Conservation (phyloP, 2,797 vertebrate species). For the Hypotaenidia okinawae region DNA sequence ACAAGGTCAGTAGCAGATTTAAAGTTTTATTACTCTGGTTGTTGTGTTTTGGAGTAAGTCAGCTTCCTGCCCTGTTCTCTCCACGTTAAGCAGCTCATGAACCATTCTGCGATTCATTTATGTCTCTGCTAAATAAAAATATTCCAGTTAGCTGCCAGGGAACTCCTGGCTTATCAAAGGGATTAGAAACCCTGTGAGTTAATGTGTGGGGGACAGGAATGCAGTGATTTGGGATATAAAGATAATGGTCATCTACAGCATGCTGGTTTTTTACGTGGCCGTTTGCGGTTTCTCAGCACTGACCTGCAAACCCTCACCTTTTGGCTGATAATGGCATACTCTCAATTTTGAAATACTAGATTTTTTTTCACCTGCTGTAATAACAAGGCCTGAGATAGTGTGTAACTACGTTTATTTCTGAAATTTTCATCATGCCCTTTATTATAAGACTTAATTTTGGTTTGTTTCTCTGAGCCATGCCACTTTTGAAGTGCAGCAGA, state of each 20-base stretch:
- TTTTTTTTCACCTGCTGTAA: not conserved
- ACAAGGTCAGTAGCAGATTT: conserved; percentile 72
- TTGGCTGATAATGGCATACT: not conserved
- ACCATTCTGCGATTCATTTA: not conserved
- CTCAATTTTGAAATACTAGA: not conserved
- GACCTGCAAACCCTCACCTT: not conserved
- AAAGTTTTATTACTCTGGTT: not conserved
- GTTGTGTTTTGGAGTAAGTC: not conserved
- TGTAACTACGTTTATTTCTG: not conserved
- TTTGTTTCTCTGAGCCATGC: not conserved
- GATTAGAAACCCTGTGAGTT: not conserved
- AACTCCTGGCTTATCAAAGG: not conserved
- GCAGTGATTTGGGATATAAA: not conserved
- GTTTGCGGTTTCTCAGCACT: not conserved
- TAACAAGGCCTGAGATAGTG: not conserved
- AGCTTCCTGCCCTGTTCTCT: not conserved
- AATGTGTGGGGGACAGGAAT: not conserved
- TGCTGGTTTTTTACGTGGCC: not conserved
- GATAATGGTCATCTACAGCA: not conserved
- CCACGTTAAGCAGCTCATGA: not conserved
- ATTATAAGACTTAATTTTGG: not conserved
- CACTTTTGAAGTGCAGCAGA: not conserved
- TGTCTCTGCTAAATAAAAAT: not conserved
- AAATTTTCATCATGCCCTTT: not conserved
- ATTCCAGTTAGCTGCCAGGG: not conserved